phyloP scores from a whole-genome alignment of 2,888 invertebrate species.

The Drosophila imparisetae region DNA sequence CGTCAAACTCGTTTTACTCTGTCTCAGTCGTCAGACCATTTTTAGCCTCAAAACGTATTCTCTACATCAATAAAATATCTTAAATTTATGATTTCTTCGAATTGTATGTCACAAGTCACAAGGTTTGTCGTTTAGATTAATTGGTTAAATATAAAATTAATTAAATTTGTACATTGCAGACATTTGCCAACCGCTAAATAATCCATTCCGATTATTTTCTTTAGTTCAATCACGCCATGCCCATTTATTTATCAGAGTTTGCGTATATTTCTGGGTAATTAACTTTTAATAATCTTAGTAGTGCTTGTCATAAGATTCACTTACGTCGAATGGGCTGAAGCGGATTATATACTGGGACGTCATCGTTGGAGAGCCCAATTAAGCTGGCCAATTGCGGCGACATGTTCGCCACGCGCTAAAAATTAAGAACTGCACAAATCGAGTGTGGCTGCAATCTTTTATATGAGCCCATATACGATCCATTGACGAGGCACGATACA shows the following conservation, averaged over 20 bases:
- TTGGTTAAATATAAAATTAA: background rate
- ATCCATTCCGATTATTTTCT: background rate
- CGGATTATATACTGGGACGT: slow-evolving; percentile 15
- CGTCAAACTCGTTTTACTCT: background rate
- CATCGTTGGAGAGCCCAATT: slow-evolving; percentile 43
- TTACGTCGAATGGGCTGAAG: slow-evolving; percentile 23
- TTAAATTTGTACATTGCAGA: background rate
- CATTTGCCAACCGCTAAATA: no score
- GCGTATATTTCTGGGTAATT: background rate
- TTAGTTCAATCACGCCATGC: background rate
- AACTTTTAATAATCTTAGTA: slow-evolving; percentile 1
- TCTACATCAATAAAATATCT: background rate
- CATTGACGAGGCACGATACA: slow-evolving; percentile 21
- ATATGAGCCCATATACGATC: slow-evolving; percentile 14
- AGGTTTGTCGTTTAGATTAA: background rate
- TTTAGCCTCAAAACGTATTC: no score
- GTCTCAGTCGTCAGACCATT: background rate
- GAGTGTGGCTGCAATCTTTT: slow-evolving; percentile 36
- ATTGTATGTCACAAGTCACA: background rate
- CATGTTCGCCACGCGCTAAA: slow-evolving; percentile 26
- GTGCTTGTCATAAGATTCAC: slow-evolving; percentile 5
- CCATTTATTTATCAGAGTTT: slow-evolving; percentile 10
- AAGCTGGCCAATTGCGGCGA: slow-evolving; percentile 46
- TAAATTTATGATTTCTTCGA: background rate
- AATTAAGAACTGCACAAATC: slow-evolving; percentile 2